phyloP scores from a whole-genome alignment of 1,140 invertebrate genomes.

The Musca domestica region DNA sequence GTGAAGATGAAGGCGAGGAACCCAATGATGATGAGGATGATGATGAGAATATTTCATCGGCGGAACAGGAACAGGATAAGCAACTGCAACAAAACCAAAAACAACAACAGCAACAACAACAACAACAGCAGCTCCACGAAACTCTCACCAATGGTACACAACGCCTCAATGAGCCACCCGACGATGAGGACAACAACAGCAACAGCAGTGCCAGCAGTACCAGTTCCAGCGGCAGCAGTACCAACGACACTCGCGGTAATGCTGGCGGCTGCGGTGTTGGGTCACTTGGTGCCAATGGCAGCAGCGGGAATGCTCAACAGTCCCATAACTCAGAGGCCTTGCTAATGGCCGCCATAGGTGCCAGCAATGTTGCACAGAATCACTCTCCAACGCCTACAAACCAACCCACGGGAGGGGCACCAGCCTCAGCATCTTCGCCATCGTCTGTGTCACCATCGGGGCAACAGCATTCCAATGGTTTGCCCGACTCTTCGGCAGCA shows the following conservation, averaged over 20 bases:
- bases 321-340: constrained; percentile 14
- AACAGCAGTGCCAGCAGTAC: constrained; percentile 25
- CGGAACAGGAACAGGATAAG: neutral
- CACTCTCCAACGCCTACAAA: neutral
- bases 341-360: constrained; percentile 22
- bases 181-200: neutral
- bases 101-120: neutral
- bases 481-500: neutral
- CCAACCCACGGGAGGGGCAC: constrained; percentile 8
- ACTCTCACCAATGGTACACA: constrained; percentile 6
- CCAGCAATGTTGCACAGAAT: constrained; percentile 5
- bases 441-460: constrained; percentile 19
- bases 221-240: constrained; percentile 2
- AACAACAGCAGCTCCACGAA: neutral
- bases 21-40: constrained; percentile 9
- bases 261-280: neutral
- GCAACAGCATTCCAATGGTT: neutral
- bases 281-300: constrained; percentile 6
- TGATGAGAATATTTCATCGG: constrained; percentile 1
- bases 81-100: neutral
- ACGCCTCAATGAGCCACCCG: neutral
- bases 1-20: constrained; percentile 11
- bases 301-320: constrained; percentile 17
- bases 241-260: neutral
- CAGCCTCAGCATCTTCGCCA: neutral